Percentiles rank a stretch among this genome's conserved stretches.
These are phyloP conservation scores for Glareola pratincola DNA, from an alignment of 2,113 vertebrate genomes.

Conservation along the genomic window DNA sequence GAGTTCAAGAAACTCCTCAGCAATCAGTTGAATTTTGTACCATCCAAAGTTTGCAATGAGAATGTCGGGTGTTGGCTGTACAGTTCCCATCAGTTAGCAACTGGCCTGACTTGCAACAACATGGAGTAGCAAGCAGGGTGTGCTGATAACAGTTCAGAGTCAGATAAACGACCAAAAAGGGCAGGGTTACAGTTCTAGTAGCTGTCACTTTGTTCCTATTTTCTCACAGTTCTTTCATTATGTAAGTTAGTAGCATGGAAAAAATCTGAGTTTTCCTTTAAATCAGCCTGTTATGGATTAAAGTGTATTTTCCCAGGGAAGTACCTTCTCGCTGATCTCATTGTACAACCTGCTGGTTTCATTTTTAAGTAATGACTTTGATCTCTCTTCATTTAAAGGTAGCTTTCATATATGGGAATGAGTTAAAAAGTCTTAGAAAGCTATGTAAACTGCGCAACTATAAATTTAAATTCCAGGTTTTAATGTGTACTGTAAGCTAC, in stretches of 20 bases:
- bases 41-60: neutral
- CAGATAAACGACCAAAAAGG: neutral
- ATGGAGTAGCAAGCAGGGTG: neutral
- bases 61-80: fast-evolving
- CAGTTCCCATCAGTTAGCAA: neutral
- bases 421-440: neutral
- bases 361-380: neutral
- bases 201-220: neutral
- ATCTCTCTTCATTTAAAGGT: neutral
- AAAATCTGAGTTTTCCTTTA: neutral
- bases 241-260: neutral
- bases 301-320: neutral
- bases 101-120: fast-evolving
- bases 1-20: neutral
- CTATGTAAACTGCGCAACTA: fast-evolving
- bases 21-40: neutral
- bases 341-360: neutral
- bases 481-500: neutral
- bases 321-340: neutral
- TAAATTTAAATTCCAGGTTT: neutral
- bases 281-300: neutral
- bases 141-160: neutral
- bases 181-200: neutral
- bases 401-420: neutral
- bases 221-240: neutral